These are phyloP conservation scores for Aphidoletes aphidimyza DNA, from an alignment of 2,888 invertebrate genomes.

Conservation along the genomic window DNA sequence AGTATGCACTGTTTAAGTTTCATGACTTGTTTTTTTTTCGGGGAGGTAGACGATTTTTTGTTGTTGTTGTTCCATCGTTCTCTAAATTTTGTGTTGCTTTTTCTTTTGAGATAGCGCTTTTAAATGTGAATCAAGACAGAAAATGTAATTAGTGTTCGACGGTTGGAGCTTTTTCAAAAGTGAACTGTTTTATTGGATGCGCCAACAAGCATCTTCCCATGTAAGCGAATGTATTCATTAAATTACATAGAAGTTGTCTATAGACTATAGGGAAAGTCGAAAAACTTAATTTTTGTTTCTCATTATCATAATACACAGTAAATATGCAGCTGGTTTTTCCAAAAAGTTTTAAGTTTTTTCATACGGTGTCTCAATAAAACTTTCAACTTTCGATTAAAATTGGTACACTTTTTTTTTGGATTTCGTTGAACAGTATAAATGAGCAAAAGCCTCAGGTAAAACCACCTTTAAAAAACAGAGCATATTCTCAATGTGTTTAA, in stretches of 20 bases:
- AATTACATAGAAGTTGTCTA: background rate
- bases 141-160: background rate
- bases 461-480: background rate
- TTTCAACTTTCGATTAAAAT: background rate
- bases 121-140: background rate
- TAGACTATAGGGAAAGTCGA: background rate
- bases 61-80: too few relatives aligned
- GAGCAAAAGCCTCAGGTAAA: background rate
- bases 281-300: slow-evolving; percentile 31
- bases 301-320: slow-evolving; percentile 5
- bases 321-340: slow-evolving; percentile 2
- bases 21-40: background rate
- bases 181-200: background rate
- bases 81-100: background rate
- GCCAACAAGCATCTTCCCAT: background rate
- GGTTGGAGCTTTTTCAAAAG: background rate
- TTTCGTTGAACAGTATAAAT: background rate
- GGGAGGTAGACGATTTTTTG: background rate
- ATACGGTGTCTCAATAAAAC: background rate
- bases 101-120: background rate
- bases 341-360: background rate
- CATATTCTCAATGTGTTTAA: background rate
- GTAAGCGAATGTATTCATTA: background rate
- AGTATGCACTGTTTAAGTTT: background rate
- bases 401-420: background rate